Conservation (phyloP, 2,113 vertebrate genomes). For the Chaetorhynchus papuensis region DNA sequence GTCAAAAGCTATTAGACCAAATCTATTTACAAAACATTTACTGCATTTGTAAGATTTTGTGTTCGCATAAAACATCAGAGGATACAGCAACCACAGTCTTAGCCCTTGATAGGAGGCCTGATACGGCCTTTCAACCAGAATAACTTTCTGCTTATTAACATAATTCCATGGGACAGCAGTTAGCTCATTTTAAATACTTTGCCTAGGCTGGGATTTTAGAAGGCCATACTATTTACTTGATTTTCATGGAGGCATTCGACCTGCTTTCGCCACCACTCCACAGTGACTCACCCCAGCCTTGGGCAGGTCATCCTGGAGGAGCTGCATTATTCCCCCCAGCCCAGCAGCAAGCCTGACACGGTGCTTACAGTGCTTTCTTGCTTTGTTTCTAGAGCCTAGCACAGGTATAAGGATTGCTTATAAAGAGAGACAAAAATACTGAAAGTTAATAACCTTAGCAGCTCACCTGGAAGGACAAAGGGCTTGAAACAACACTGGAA, state of each 20-base stretch:
- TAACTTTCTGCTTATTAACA: neutral
- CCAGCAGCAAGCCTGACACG: neutral
- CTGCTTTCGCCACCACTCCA: accelerated
- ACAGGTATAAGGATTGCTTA: neutral
- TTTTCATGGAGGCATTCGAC: neutral
- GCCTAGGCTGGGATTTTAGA: neutral
- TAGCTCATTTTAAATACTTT: neutral
- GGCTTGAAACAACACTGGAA: neutral
- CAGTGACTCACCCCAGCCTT: neutral
- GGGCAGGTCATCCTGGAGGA: neutral
- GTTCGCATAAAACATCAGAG: neutral
- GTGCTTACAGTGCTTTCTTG: neutral
- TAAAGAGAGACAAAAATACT: neutral
- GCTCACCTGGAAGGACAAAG: neutral
- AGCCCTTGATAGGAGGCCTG: neutral
- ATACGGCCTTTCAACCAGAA: neutral
- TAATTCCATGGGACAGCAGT: neutral
- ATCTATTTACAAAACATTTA: slow-evolving; percentile 45
- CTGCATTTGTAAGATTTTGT: neutral
- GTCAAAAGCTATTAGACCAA: slow-evolving; percentile 27
- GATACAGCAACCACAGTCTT: neutral
- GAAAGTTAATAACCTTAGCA: neutral
- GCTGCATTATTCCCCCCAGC: neutral
- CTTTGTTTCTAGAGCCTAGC: neutral
- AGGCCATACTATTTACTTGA: neutral